phyloP scores from a whole-genome alignment of 2,888 invertebrate genomes.

The Pocota personata region DNA sequence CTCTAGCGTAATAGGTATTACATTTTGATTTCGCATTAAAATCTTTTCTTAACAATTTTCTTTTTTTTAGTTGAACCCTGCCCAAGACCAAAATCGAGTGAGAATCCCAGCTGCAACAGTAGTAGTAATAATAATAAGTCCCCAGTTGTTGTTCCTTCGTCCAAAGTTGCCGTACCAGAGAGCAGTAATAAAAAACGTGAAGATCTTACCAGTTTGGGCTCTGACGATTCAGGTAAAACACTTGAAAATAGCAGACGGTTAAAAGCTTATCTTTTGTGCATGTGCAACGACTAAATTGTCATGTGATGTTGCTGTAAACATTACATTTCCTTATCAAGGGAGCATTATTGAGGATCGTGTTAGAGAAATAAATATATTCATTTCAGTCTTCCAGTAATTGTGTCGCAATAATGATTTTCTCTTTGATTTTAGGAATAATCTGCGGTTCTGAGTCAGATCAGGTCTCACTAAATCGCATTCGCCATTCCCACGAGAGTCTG shows the following conservation, averaged over 20 bases:
- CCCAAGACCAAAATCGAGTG: constrained; percentile 72
- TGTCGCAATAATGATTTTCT: background rate
- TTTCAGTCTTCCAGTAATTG: background rate
- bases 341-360: too few species aligned
- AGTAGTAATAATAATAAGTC: constrained; percentile 60
- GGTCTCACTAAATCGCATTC: constrained; percentile 82
- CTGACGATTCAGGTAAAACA: constrained; percentile 84
- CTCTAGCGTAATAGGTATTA: constrained; percentile 75
- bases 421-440: constrained; percentile 82
- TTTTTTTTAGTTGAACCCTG: constrained; percentile 61
- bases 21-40: background rate
- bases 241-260: background rate
- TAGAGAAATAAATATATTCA: too few species aligned
- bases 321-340: too few species aligned
- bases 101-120: constrained; percentile 70
- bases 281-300: background rate
- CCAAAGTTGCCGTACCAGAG: constrained; percentile 73
- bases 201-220: constrained; percentile 85
- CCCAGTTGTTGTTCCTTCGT: constrained; percentile 69
- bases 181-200: constrained; percentile 81
- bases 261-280: background rate
- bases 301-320: too few species aligned
- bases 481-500: constrained; percentile 89
- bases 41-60: background rate
- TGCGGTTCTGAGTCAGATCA: constrained; percentile 84